Conservation (phyloP, 2,113 vertebrate genomes). For the Carassius gibelio region DNA sequence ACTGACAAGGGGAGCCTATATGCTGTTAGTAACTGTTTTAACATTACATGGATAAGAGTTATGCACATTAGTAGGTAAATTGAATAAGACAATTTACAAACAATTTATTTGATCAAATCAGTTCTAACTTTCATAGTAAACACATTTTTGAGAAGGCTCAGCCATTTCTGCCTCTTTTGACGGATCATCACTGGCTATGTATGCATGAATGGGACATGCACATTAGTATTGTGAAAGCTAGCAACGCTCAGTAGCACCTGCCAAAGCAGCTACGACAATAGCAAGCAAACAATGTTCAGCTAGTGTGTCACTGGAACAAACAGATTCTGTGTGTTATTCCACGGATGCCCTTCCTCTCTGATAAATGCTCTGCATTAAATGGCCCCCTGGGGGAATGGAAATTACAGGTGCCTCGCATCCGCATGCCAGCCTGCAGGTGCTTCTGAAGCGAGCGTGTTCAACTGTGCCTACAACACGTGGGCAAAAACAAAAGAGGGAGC, state of each 20-base stretch:
- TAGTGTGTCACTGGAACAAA: conserved; percentile 27
- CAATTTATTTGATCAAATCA: background rate
- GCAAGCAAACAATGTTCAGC: conserved; percentile 8
- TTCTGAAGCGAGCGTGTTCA: conserved; percentile 9
- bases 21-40: background rate
- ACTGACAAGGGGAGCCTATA: background rate
- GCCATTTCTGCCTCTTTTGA: background rate
- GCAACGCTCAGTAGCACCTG: background rate
- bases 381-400: background rate
- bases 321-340: conserved; percentile 2
- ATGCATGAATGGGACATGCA: background rate
- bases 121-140: background rate
- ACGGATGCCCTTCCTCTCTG: background rate
- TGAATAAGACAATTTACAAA: background rate
- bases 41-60: background rate
- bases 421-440: background rate
- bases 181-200: background rate
- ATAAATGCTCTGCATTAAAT: conserved; percentile 1
- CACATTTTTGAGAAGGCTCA: background rate
- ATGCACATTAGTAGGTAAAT: background rate
- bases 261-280: conserved; percentile 21
- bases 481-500: conserved; percentile 33
- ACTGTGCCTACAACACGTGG: conserved; percentile 5
- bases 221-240: conserved; percentile 3
- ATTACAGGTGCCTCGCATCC: background rate